These are phyloP conservation scores for Montifringilla adamsi DNA, from an alignment of 2,113 vertebrate genomes.

Conservation along the genomic window DNA sequence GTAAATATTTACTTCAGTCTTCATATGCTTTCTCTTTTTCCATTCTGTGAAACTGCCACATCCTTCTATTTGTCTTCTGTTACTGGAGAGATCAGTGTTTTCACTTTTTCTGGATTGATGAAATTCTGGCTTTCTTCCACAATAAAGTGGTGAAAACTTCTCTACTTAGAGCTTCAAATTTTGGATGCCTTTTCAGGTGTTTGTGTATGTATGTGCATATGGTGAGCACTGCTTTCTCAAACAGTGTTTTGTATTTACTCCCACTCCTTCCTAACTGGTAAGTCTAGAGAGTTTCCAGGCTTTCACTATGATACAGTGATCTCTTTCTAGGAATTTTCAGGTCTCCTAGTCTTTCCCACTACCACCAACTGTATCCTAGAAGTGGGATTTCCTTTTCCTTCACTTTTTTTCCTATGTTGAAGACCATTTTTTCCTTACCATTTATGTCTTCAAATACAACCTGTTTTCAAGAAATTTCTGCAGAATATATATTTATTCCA, in stretches of 20 bases:
- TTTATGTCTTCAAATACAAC: not conserved
- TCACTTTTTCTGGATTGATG: not conserved
- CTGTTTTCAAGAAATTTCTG: not conserved
- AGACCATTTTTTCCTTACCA: not conserved
- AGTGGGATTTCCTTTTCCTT: not conserved
- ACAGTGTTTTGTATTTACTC: not conserved
- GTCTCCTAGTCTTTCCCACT: not conserved
- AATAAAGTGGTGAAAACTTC: not conserved
- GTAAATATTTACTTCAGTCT: constrained; percentile 60
- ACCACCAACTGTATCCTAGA: not conserved
- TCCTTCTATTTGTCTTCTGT: not conserved
- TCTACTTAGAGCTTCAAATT: not conserved
- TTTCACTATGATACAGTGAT: not conserved
- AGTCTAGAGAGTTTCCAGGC: not conserved
- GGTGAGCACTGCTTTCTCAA: not conserved
- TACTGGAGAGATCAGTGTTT: not conserved
- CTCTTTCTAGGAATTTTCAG: not conserved
- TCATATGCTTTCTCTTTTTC: not conserved
- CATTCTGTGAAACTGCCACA: not conserved
- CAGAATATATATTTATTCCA: not conserved
- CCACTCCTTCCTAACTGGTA: not conserved
- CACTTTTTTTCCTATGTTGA: not conserved
- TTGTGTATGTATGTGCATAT: not conserved
- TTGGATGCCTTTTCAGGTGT: not conserved
- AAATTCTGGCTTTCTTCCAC: not conserved